Evolutionary conservation across 2,888 invertebrate genomes (phyloP).

Genomic region (Dicyrtoma fusca): DNA sequence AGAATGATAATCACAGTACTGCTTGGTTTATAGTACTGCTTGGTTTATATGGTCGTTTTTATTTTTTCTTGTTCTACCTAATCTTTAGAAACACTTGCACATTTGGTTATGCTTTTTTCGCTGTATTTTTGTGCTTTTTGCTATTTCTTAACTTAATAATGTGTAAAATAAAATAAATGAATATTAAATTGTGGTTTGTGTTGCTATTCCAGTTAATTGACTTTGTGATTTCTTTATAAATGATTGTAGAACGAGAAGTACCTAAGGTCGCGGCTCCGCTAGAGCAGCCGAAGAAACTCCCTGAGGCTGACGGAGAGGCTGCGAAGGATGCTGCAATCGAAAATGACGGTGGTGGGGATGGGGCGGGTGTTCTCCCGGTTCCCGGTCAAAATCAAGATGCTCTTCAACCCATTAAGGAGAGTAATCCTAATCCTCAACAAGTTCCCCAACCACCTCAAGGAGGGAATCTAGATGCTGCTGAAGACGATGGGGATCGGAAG

Average conservation of each 20-base stretch:
- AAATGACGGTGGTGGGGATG: slow-evolving; percentile 21
- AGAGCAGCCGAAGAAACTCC: not conserved
- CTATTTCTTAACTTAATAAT: too few relatives aligned
- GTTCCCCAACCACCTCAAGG: slow-evolving; percentile 37
- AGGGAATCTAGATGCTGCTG: slow-evolving; percentile 53
- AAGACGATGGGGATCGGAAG: slow-evolving; percentile 53
- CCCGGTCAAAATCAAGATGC: slow-evolving; percentile 38
- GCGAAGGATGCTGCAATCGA: slow-evolving; percentile 37
- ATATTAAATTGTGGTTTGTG: too few relatives aligned
- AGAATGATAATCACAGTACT: too few relatives aligned
- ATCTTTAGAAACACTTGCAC: too few relatives aligned
- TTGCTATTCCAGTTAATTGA: too few relatives aligned
- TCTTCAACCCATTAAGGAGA: not conserved
- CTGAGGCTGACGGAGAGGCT: slow-evolving; percentile 19
- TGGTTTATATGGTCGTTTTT: too few relatives aligned
- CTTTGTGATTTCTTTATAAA: too few relatives aligned
- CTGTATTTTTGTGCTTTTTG: too few relatives aligned
- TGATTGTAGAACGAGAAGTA: not conserved
- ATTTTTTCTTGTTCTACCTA: too few relatives aligned
- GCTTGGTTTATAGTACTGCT: too few relatives aligned
- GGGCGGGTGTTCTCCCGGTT: slow-evolving; percentile 47
- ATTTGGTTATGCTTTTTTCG: too few relatives aligned
- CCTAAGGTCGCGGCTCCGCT: slow-evolving; percentile 28
- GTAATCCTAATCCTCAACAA: slow-evolving; percentile 21
- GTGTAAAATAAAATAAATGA: too few relatives aligned